Evolutionary conservation across 2,797 vertebrate genomes (phyloP).

Genomic region (Acanthopagrus latus): DNA sequence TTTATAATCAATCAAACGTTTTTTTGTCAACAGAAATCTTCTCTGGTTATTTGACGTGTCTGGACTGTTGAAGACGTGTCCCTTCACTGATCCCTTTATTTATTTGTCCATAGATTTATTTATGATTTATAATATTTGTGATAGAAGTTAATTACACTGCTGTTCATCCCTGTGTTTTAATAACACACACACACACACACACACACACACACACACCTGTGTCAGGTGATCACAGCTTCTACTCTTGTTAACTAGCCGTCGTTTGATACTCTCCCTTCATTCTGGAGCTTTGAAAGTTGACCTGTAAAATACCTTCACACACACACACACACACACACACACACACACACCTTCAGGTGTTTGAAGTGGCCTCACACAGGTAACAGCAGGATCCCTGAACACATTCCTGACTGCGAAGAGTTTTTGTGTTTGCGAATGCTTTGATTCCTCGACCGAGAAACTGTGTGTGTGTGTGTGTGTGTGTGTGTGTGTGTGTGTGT

Average conservation of each 20-base stretch:
- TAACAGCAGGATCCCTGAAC: conserved; percentile 18
- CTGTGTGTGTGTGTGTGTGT: background rate
- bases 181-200: conserved; percentile 3
- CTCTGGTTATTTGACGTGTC: too few relatives aligned
- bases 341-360: conserved; percentile 18
- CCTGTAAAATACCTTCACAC: conserved; percentile 28
- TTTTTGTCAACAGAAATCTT: too few relatives aligned
- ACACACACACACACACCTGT: conserved; percentile 20
- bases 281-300: conserved; percentile 46
- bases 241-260: conserved; percentile 84
- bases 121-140: too few relatives aligned
- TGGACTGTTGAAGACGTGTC: too few relatives aligned
- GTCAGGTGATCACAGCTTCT: conserved; percentile 84
- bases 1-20: too few relatives aligned
- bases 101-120: too few relatives aligned
- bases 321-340: conserved; percentile 17
- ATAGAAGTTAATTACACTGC: background rate
- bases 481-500: conserved; percentile 9
- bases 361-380: conserved; percentile 47
- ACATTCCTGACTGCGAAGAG: conserved; percentile 26
- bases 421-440: conserved; percentile 28
- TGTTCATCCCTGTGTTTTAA: background rate
- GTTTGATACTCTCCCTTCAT: conserved; percentile 74
- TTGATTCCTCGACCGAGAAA: conserved; percentile 49
- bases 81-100: too few relatives aligned